phyloP scores from a whole-genome alignment of 2,113 vertebrate genomes.

The Otus sunia region DNA sequence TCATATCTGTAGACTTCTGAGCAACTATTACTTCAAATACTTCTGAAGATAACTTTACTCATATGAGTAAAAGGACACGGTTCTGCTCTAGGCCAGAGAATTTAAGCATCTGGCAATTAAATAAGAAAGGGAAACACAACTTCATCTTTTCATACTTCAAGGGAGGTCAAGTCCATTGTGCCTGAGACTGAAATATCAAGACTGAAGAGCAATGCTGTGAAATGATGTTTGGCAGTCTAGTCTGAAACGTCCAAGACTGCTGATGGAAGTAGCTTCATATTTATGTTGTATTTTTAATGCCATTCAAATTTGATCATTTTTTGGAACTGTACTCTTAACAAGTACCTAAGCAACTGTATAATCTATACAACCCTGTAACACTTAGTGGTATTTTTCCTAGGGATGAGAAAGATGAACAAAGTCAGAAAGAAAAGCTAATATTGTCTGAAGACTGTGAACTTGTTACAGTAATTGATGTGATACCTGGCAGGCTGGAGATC shows the following conservation, averaged over 20 bases:
- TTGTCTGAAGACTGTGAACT: constrained; percentile 93
- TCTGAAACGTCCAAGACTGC: not conserved
- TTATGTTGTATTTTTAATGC: not conserved
- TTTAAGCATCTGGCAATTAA: not conserved
- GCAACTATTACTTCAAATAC: not conserved
- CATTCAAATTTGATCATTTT: not conserved
- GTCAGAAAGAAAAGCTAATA: constrained; percentile 93
- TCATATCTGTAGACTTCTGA: not conserved
- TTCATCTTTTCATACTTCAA: not conserved
- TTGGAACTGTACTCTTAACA: not conserved
- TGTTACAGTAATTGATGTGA: constrained; percentile 89
- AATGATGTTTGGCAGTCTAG: not conserved
- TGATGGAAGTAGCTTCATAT: not conserved
- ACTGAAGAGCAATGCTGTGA: not conserved
- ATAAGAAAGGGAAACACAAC: not conserved
- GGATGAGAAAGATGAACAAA: constrained; percentile 86
- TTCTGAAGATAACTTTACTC: not conserved
- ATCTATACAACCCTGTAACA: not conserved
- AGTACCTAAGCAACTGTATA: not conserved
- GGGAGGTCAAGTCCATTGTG: not conserved
- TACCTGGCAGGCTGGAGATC: constrained; percentile 91
- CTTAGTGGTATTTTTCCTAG: constrained; percentile 62
- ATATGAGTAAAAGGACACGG: not conserved
- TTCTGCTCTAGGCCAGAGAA: not conserved
- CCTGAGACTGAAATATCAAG: not conserved